These are phyloP conservation scores for Belgica antarctica DNA, from an alignment of 2,888 invertebrate genomes.

Conservation along the genomic window DNA sequence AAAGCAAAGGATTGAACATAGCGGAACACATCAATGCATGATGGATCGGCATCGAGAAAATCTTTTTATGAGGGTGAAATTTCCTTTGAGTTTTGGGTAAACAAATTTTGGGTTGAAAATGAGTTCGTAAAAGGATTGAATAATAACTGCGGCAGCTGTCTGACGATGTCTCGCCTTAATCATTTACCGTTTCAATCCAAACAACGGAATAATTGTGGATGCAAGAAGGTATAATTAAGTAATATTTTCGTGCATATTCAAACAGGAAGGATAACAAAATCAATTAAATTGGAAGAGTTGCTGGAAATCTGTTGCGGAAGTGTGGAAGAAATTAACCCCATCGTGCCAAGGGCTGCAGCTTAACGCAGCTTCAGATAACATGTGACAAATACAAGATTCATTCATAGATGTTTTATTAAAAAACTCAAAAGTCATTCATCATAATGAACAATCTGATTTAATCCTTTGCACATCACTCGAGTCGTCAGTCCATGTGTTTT, in stretches of 20 bases:
- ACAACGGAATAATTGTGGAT: neutral
- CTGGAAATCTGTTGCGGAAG: conserved; percentile 30
- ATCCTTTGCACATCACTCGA: neutral
- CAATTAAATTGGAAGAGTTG: conserved; percentile 3
- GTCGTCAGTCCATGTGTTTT: neutral
- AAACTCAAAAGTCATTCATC: conserved; percentile 3
- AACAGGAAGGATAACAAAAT: neutral
- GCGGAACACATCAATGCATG: neutral
- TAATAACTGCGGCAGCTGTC: conserved; percentile 5
- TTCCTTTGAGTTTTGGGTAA: neutral
- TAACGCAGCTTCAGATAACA: neutral
- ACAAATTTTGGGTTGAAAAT: conserved; percentile 4
- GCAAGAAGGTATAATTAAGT: neutral
- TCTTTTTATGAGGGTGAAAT: neutral
- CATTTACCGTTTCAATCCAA: conserved; percentile 20
- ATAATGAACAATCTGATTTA: neutral
- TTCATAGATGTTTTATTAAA: neutral
- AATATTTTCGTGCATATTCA: conserved; percentile 19
- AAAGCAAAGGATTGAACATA: neutral
- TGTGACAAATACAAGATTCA: conserved; percentile 12
- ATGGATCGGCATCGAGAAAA: neutral
- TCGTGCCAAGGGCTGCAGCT: neutral
- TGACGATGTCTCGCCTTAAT: conserved; percentile 20
- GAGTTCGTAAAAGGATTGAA: conserved; percentile 20
- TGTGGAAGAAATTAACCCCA: neutral